Evolutionary conservation across 2,797 vertebrate species (phyloP).

Genomic region (Urosaurus nigricauda): DNA sequence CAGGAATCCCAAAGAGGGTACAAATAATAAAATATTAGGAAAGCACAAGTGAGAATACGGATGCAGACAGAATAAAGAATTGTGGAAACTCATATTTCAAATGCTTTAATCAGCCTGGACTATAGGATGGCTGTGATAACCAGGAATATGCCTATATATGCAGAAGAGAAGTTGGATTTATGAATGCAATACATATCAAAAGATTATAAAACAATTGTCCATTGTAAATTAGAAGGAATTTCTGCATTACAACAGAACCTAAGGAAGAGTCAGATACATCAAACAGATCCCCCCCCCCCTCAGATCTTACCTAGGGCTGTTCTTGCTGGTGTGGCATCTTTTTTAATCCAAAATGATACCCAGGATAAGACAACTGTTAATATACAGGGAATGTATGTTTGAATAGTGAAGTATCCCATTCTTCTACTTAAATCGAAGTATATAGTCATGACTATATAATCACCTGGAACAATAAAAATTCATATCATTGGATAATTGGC

Average conservation of each 20-base stretch:
- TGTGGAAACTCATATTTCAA: background rate
- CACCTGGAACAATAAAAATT: conserved; percentile 81
- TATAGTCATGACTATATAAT: conserved; percentile 97
- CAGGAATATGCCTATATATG: background rate
- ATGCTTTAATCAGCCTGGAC: background rate
- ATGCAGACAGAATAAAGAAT: background rate
- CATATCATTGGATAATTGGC: conserved; percentile 7
- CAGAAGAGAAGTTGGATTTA: background rate
- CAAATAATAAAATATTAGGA: background rate
- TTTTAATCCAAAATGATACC: conserved; percentile 99
- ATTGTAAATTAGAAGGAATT: background rate
- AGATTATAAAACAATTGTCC: background rate
- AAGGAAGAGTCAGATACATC: background rate
- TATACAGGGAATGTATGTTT: conserved; percentile 97
- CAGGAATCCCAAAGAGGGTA: background rate
- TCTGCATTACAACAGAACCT: background rate
- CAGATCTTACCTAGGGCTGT: conserved; percentile 89
- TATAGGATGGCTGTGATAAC: background rate
- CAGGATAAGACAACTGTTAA: conserved; percentile 96
- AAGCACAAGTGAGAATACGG: background rate
- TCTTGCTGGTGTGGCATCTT: conserved; percentile 95
- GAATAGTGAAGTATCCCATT: conserved; percentile 99
- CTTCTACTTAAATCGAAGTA: conserved; percentile 95
- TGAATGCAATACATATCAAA: background rate
- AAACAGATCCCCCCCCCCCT: background rate